Percentiles rank a stretch among this genome's conserved stretches.
phyloP scores from a whole-genome alignment of 2,113 vertebrate genomes.

The Melanerpes aurifrons region DNA sequence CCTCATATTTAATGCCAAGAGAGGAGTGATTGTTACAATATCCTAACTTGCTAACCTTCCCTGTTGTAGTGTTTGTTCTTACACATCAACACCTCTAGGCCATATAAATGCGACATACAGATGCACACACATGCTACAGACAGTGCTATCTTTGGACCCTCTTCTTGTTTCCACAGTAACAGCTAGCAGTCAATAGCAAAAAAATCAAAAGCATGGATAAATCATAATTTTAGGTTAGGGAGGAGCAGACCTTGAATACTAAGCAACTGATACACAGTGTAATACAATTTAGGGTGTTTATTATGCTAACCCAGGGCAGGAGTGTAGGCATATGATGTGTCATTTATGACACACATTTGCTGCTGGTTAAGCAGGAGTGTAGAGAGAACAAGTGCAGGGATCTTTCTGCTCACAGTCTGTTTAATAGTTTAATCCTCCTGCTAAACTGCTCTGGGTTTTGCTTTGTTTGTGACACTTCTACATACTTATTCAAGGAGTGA shows the following conservation, averaged over 20 bases:
- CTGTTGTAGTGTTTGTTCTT: not conserved
- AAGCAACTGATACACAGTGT: constrained; percentile 34
- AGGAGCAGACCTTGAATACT: constrained; percentile 62
- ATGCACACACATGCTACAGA: constrained; percentile 43
- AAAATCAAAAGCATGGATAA: constrained; percentile 70
- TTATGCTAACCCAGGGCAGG: constrained; percentile 57
- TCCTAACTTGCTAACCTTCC: not conserved
- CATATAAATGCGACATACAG: constrained; percentile 26
- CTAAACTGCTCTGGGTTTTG: not conserved
- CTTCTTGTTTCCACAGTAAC: constrained; percentile 65
- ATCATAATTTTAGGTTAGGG: constrained; percentile 70
- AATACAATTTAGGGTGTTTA: constrained; percentile 60
- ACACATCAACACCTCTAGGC: not conserved
- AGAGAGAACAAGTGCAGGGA: not conserved
- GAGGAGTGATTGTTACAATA: not conserved
- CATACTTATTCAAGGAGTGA: accelerated
- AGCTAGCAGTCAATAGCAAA: constrained; percentile 55
- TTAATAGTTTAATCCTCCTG: not conserved
- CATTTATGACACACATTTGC: constrained; percentile 13
- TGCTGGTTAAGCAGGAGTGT: constrained; percentile 12
- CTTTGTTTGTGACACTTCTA: not conserved
- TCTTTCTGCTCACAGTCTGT: not conserved
- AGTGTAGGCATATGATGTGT: not conserved
- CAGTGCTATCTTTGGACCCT: constrained; percentile 10
- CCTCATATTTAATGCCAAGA: accelerated